Percentiles rank a stretch among this genome's conserved stretches.
Conservation (phyloP, 2,113 vertebrate genomes). For the Phoenicopterus ruber region DNA sequence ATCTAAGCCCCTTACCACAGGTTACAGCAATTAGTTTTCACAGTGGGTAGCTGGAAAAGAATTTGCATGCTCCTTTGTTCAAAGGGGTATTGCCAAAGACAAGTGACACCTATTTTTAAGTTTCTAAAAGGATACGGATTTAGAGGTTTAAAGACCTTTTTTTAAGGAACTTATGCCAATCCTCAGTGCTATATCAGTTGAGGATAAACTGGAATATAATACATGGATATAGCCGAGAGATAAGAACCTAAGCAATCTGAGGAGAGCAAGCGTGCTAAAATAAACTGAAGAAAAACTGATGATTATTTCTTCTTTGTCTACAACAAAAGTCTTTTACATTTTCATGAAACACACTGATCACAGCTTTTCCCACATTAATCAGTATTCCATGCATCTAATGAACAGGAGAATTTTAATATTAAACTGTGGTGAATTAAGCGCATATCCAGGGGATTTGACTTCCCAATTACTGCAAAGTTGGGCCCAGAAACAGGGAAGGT, state of each 20-base stretch:
- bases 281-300: background rate
- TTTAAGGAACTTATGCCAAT: background rate
- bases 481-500: background rate
- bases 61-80: background rate
- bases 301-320: background rate
- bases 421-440: background rate
- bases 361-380: background rate
- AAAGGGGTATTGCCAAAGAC: background rate
- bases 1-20: background rate
- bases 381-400: background rate
- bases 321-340: background rate
- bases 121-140: background rate
- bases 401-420: background rate
- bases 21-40: background rate
- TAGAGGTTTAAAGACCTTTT: background rate
- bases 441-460: background rate
- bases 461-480: background rate
- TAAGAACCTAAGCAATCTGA: background rate
- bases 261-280: background rate
- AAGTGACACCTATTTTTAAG: background rate
- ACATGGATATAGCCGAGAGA: background rate
- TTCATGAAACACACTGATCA: background rate
- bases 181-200: background rate
- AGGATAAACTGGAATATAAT: background rate
- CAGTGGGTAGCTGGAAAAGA: background rate